Evolutionary conservation across 2,113 vertebrate species (phyloP).

Genomic region (Saimiri boliviensis): DNA sequence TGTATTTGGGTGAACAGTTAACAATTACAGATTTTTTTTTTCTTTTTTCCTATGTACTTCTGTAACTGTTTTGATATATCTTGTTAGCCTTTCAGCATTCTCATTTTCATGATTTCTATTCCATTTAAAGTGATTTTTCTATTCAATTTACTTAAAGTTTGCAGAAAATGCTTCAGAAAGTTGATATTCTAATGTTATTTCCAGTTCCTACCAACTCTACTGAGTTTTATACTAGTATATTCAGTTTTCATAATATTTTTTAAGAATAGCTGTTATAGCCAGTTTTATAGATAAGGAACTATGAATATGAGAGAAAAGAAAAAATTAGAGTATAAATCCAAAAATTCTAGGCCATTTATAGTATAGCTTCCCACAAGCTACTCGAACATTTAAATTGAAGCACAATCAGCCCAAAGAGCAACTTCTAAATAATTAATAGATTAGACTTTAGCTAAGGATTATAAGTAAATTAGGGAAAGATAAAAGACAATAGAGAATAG

Average conservation of each 20-base stretch:
- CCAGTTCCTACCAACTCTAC: neutral
- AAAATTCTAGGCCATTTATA: neutral
- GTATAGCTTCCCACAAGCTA: fast-evolving
- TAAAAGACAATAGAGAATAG: neutral
- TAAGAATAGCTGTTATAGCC: neutral
- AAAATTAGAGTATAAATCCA: neutral
- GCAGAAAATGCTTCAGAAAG: neutral
- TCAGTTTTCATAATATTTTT: neutral
- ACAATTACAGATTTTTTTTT: neutral
- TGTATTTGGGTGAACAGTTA: neutral
- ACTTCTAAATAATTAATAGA: neutral
- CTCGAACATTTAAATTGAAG: neutral
- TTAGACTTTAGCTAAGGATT: neutral
- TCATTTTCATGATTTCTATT: neutral
- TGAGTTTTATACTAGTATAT: neutral
- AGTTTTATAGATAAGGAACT: neutral
- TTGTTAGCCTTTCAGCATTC: neutral
- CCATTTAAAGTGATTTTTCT: neutral
- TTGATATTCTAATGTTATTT: neutral
- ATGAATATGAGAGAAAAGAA: neutral
- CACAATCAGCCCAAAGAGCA: neutral
- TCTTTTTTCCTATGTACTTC: neutral
- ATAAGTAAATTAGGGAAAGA: neutral
- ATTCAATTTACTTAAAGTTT: neutral
- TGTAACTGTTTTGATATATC: neutral